Base-by-base conservation (phyloP, 37 sponge, comb jelly and placozoan genomes). In the Theonella swinhoei region DNA sequence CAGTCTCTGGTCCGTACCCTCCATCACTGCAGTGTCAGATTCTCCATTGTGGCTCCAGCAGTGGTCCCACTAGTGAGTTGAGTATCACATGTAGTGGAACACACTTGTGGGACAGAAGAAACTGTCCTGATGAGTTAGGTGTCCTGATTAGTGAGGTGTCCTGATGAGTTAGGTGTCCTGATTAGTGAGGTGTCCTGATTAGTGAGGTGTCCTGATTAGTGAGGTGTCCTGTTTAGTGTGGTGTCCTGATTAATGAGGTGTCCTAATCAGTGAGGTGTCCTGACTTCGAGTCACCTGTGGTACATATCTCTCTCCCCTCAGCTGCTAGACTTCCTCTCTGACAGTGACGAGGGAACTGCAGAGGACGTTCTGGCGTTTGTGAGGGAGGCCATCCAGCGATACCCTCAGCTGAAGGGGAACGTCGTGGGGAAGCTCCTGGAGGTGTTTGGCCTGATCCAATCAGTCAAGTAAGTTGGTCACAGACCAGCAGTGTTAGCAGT, bases 311-410 rank as follows among this genome's bases (percentile, higher is more conserved):
- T 22, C 77, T 62, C 33, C 1, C 62, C 62, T 62, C 63, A 91
- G 88, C 65, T 97, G 86, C 63, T 95, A 71, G 98, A 97, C 75
- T 95, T 95, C 40, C 87, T 97, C 64, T 80, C 87, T 20, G 96
- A 97, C 67, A 75, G 71, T 41, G 92, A 97, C 68, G 86, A 97
- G 76, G 86, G 64, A 24, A 91, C 98, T 34, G 95, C 97, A 0
- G 89, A 87, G 22, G 91, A 89, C 75, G 97, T 99, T 36, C 87
- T 99, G 42, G 89, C 81, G 67, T 97, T 99, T 84, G 94, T 97
- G 25, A 75, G 99, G 14, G 99, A 99, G 72, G 98, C 96, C 1
- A 76, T 95, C 28, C 89, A 95, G 83, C 70, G 83, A 25, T 97
- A 91, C 64, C 92, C 99, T 36, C 74, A 92, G 9, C 94, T 99